Evolutionary conservation across 2,113 vertebrate species (phyloP), one percentile per base, ranked within the genome.

Genomic region (Acanthisitta chloris): DNA sequence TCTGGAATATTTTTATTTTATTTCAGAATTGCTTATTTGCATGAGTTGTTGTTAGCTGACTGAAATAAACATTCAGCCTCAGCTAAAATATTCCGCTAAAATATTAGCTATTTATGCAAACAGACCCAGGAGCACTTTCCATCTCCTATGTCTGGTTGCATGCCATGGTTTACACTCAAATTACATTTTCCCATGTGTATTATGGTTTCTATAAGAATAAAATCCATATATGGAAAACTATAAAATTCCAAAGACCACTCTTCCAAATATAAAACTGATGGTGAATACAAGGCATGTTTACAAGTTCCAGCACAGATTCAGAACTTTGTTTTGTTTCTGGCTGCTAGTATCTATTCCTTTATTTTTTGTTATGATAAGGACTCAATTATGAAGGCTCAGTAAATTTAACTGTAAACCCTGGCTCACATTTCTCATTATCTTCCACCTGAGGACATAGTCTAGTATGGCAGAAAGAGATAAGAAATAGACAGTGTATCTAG

Each of bases 351-450:
- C 67, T 86, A 19, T 59, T 85, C 26, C 14, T 54, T 65, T 66
- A 6, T 38, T 78, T 85, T 92, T 49, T 61, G 6, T 79, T 81
- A 48, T 40, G 46, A 25, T 61, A 55, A 76, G 52, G 31, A 46
- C 19, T 88, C 48, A 64, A 10, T 76, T 64, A 79, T 67, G 43
- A 85, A 18, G 7, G 7, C 12, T 86, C 51, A 57, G 71, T 83
- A 65, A 55, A 80, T 80, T 83, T 86, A 86, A 65, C 48, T 73
- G n/a, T 61, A 86, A 88, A 88, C 21, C 2, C 28, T 72, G 24
- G 38, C 45, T 88, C 58, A 59, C 43, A 49, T 84, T 86, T 90
- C 40, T 83, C 31, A 52, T 92, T 77, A 76, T 90, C 45, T 94
- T 88, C 25, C 45, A 83, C 40, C 36, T 88, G n/a, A 88, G 64